Percentiles rank a stretch among this genome's conserved stretches.
phyloP scores from a whole-genome alignment of 2,797 vertebrate genomes.

The Clamator glandarius region DNA sequence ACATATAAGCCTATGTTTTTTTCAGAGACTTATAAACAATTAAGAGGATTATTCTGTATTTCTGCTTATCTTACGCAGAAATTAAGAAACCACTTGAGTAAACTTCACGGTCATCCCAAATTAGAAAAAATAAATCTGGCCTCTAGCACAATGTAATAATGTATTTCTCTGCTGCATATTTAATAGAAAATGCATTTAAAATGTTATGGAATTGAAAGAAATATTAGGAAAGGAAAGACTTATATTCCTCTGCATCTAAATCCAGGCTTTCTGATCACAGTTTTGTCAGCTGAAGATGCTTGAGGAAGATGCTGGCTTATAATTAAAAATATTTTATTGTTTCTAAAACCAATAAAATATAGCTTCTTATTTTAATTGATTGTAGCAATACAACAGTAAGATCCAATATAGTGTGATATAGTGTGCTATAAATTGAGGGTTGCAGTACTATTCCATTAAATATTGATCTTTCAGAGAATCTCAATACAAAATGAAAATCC shows the following conservation, averaged over 20 bases:
- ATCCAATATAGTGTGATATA: background rate
- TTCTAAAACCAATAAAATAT: slow-evolving; percentile 24
- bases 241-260: background rate
- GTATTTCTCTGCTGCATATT: background rate
- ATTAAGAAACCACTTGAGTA: background rate
- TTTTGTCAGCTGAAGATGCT: background rate
- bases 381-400: background rate
- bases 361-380: slow-evolving; percentile 33
- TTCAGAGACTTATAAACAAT: background rate
- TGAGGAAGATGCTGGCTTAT: background rate
- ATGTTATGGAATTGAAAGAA: background rate
- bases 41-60: background rate
- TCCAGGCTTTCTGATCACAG: background rate
- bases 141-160: background rate
- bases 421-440: slow-evolving; percentile 12
- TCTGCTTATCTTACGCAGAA: background rate
- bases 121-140: background rate
- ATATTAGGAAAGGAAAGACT: background rate
- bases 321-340: slow-evolving; percentile 39
- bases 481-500: slow-evolving; percentile 54
- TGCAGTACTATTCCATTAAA: slow-evolving; percentile 37
- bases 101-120: background rate
- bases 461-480: slow-evolving; percentile 50
- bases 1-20: background rate
- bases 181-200: background rate